Evolutionary conservation across 1,140 invertebrate species (phyloP).

Genomic region (Arion vulgaris): DNA sequence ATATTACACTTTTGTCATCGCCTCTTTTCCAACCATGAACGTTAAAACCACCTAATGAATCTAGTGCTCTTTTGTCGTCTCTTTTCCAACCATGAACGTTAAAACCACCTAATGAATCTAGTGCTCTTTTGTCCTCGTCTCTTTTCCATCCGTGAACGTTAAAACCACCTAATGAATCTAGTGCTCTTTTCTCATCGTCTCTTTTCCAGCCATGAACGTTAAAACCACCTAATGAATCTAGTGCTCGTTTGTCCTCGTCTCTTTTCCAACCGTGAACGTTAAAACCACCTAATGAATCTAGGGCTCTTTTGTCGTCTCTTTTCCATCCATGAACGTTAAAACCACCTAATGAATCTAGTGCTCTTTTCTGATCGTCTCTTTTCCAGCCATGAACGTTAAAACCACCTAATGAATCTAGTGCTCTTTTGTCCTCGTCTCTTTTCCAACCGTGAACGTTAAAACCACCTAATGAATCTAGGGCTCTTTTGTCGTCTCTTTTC

Average conservation of each 20-base stretch:
- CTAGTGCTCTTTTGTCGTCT: neutral
- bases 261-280: slow-evolving; percentile 7
- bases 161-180: neutral
- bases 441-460: slow-evolving; percentile 15
- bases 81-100: slow-evolving; percentile 7
- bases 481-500: slow-evolving; percentile 13
- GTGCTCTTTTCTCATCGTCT: neutral
- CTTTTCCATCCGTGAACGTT: slow-evolving; percentile 13
- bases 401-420: neutral
- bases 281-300: slow-evolving; percentile 1
- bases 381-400: neutral
- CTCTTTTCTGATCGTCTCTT: neutral
- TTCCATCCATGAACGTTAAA: neutral
- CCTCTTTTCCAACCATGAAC: neutral
- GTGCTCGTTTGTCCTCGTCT: neutral
- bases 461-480: slow-evolving; percentile 16
- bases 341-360: neutral
- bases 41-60: neutral
- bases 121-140: neutral
- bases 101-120: neutral
- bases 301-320: slow-evolving; percentile 1
- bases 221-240: neutral
- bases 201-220: slow-evolving; percentile 16
- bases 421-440: neutral
- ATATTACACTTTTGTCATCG: neutral